Percentiles rank a stretch among this genome's conserved stretches.
phyloP scores from a whole-genome alignment of 2,888 invertebrate species.

The Ypsolopha scabrella region DNA sequence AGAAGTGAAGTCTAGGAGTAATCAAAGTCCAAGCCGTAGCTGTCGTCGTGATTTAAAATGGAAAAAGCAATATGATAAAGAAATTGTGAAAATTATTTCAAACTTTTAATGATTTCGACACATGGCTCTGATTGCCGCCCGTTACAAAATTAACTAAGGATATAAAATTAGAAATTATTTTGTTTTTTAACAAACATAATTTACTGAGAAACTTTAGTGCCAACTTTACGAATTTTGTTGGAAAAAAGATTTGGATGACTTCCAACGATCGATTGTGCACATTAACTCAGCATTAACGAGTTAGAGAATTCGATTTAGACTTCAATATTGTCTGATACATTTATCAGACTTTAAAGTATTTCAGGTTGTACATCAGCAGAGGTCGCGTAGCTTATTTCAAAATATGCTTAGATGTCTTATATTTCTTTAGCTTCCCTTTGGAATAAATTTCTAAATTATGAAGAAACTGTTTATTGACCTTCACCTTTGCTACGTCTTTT shows the following conservation, averaged over 20 bases:
- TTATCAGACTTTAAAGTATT: not conserved
- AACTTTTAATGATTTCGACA: not conserved
- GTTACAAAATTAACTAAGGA: constrained; percentile 22
- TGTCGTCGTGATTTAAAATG: not conserved
- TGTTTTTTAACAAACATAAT: constrained; percentile 54
- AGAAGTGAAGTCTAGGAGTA: not conserved
- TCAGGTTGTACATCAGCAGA: not conserved
- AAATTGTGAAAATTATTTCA: not conserved
- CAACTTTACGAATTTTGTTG: constrained; percentile 44
- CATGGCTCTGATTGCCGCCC: not conserved
- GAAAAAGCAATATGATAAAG: not conserved
- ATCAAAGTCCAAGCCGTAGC: not conserved
- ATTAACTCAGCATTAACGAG: constrained; percentile 50
- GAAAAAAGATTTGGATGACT: constrained; percentile 42
- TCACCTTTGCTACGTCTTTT: too few species aligned
- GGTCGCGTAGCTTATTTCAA: too few species aligned
- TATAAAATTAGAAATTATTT: constrained; percentile 58
- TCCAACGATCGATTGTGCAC: constrained; percentile 58
- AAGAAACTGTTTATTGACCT: too few species aligned
- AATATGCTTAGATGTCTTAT: too few species aligned
- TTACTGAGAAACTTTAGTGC: constrained; percentile 44
- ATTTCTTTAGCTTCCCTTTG: too few species aligned
- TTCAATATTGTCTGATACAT: not conserved
- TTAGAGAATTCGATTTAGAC: constrained; percentile 15
- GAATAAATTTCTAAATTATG: too few species aligned